Evolutionary conservation across 2,797 vertebrate genomes (phyloP), one percentile per base, ranked within the genome.

Genomic region (Sciaenops ocellatus): DNA sequence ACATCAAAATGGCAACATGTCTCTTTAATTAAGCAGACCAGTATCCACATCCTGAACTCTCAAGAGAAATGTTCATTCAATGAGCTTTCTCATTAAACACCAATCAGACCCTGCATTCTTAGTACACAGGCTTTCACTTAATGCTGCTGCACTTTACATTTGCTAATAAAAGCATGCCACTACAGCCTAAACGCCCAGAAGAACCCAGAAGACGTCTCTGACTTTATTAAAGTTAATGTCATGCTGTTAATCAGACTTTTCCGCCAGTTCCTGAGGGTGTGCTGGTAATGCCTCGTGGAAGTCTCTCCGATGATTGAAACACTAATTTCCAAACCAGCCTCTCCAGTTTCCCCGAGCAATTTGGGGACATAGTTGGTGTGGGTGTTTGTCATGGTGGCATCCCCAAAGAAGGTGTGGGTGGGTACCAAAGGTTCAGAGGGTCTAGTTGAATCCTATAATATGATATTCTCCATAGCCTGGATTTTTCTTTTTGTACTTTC

Each of bases 11-110:
- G 77, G 83, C 87, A 87, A 89, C 88, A 85, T 80, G 73, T 86
- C 90, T 93, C 80, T 92, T 90, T 93, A 90, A 93, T 94, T 91
- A 93, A 93, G 83, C 85, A 76, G 71, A 87, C 73, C 84, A 69
- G 62, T 66, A 82, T 76, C 79, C 88, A 78, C 79, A 84, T 86
- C 76, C 72, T 88, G 69, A 90, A 86, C 48, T 82, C 90, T 84
- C 82, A 34, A 47, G 85, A 90, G 87, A 81, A 84, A 82, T 72
- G 74, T 81, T 88, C 78, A 81, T 65, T 87, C 82, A 64, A 72
- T 88, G 82, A 82, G 86, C 75, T 87, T 90, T 89, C 89, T 92
- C 90, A 92, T 94, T 92, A 91, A 90, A 90, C 84, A 82, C 79
- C 87, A 81, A 90, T 91, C 85, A 89, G 62, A 67, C 60, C 63